These are phyloP conservation scores for Platyrinchus mystaceus DNA, from an alignment of 2,797 vertebrate genomes.

Conservation along the genomic window DNA sequence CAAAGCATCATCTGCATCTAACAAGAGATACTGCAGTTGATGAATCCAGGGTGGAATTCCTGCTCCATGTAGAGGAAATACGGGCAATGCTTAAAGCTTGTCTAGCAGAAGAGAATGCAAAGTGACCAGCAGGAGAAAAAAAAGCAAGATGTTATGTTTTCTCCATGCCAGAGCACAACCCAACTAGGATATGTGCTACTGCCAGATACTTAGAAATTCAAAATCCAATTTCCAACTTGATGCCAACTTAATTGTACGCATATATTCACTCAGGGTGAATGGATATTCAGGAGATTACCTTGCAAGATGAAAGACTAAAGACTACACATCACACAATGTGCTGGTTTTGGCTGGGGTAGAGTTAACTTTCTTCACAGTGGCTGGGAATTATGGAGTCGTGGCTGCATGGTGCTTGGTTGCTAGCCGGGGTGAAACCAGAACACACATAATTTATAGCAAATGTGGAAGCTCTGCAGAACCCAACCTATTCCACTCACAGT, in stretches of 20 bases:
- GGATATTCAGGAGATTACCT: background rate
- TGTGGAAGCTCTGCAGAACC: background rate
- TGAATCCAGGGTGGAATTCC: background rate
- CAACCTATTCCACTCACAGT: background rate
- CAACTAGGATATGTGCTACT: background rate
- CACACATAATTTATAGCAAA: background rate
- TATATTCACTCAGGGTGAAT: background rate
- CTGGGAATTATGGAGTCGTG: background rate
- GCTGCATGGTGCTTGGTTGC: background rate
- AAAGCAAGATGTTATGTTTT: background rate
- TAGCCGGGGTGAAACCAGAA: background rate
- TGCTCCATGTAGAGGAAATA: background rate
- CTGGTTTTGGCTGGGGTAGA: background rate
- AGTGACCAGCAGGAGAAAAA: background rate
- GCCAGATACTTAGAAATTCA: background rate
- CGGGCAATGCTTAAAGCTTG: background rate
- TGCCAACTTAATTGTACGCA: background rate
- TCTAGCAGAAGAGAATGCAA: background rate
- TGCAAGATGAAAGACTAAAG: background rate
- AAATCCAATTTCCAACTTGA: background rate
- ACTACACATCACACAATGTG: background rate
- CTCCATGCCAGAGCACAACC: background rate
- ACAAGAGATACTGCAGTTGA: background rate
- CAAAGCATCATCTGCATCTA: background rate
- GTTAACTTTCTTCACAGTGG: background rate